Conservation (phyloP, 2,113 vertebrate species). For the Corydoras sp. region DNA sequence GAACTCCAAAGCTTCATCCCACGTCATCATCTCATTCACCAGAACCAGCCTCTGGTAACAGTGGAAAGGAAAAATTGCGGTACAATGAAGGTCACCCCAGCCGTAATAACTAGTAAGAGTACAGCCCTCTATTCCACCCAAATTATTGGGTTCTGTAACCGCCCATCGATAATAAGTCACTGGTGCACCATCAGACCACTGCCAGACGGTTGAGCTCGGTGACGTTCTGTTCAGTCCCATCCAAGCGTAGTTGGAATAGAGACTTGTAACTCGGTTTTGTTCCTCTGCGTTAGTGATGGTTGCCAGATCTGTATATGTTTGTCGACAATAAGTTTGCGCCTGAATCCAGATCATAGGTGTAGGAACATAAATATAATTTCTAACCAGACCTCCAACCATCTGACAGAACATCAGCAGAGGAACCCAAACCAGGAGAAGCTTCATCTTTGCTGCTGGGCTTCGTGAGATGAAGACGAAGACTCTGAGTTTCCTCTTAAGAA, state of each 20-base stretch:
- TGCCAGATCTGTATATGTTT: too few relatives aligned
- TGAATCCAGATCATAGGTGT: too few relatives aligned
- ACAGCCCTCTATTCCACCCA: background rate
- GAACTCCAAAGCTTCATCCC: constrained; percentile 21
- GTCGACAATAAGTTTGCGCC: too few relatives aligned
- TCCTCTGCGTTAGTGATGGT: too few relatives aligned
- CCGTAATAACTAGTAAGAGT: background rate
- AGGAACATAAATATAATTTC: too few relatives aligned
- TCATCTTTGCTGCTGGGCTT: too few relatives aligned
- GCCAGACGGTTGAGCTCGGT: background rate
- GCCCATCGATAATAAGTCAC: background rate
- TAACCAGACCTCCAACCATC: too few relatives aligned
- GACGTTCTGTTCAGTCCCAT: background rate
- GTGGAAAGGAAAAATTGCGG: background rate
- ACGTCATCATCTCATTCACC: constrained; percentile 24
- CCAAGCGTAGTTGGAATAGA: background rate
- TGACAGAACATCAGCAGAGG: too few relatives aligned
- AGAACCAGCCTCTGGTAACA: constrained; percentile 12
- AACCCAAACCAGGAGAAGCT: too few relatives aligned
- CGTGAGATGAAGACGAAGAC: too few relatives aligned
- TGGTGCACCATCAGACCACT: constrained; percentile 15
- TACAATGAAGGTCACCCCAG: background rate
- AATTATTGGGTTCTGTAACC: background rate
- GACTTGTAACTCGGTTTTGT: background rate
- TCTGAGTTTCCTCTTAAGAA: too few relatives aligned